Evolutionary conservation across 2,797 vertebrate genomes (phyloP).

Genomic region (Chloroceryle inda): DNA sequence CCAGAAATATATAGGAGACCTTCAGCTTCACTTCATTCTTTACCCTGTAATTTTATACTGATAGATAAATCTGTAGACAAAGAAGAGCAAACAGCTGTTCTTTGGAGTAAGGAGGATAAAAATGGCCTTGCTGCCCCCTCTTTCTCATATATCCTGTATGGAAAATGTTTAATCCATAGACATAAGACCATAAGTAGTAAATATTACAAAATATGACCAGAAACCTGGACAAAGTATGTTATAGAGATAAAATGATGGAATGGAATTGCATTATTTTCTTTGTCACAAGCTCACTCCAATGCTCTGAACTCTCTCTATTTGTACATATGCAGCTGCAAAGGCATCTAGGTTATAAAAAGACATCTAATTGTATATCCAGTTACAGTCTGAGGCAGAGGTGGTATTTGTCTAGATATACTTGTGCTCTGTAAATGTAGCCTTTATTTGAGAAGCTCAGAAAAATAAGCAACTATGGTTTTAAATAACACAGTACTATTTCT

Average conservation of each 20-base stretch:
- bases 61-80: neutral
- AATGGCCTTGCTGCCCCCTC: neutral
- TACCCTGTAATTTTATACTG: neutral
- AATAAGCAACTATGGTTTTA: neutral
- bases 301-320: neutral
- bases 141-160: neutral
- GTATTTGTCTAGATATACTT: neutral
- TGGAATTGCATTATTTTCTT: neutral
- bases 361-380: neutral
- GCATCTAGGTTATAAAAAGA: neutral
- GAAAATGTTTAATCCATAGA: neutral
- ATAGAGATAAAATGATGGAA: neutral
- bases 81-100: neutral
- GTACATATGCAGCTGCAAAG: neutral
- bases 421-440: neutral
- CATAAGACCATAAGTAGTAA: neutral
- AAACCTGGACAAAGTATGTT: neutral
- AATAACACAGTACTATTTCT: neutral
- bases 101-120: neutral
- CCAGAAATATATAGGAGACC: neutral
- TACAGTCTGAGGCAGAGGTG: neutral
- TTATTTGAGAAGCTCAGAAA: neutral
- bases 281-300: neutral
- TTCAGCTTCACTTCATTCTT: neutral
- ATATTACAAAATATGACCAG: neutral